Base-by-base conservation (phyloP, 2,888 invertebrate genomes). In the Tolmerus cingulatus region DNA sequence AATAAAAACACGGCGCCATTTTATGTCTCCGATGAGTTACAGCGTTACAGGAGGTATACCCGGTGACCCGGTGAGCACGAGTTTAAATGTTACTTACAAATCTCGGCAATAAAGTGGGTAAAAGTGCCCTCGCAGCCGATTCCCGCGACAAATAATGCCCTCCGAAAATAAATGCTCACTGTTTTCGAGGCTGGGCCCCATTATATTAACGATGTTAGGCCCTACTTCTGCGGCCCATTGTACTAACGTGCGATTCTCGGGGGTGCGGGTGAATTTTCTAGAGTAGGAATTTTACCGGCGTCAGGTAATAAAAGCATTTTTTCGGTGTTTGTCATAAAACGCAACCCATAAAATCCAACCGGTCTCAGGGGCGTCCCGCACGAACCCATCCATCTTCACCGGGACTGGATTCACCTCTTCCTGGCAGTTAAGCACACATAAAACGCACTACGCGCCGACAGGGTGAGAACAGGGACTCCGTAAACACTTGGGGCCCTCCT, bases 251-350 rank as follows among this genome's bases (percentile, higher is more conserved):
- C 27, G 34, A 5, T n/a, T 57, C 19, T 37, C 5, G 37, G n/a
- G 19, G 34, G 34, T 2, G 12, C 1, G 74, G 5, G 14, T 37
- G 40, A 12, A 40, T 27, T 16, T 34, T 76, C 8, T 76, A 4
- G 34, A 23, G 34, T 34, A 34, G 34, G 34, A 34, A 40, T 40
- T 40, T 12, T 40, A 57, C 9, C 19, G n/a, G 27, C 30, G 16
- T 16, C 40, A 37, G 66, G 51, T 82, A 82, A 66, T 57, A 82
- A 37, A 66, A 19, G 23, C 30, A 82, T 82, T 82, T 82, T 82
- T 82, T 82, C 82, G 55, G 51, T 57, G 82, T 82, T 82, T 66
- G 82, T 82, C 82, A 82, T 82, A 57, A 82, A 82, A 82, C 82
- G 82, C 34, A 82, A 19, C 66, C 66, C 57, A 82, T 82, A 82